phyloP scores from a whole-genome alignment of 2,888 invertebrate species.

The Itoplectis maculator region DNA sequence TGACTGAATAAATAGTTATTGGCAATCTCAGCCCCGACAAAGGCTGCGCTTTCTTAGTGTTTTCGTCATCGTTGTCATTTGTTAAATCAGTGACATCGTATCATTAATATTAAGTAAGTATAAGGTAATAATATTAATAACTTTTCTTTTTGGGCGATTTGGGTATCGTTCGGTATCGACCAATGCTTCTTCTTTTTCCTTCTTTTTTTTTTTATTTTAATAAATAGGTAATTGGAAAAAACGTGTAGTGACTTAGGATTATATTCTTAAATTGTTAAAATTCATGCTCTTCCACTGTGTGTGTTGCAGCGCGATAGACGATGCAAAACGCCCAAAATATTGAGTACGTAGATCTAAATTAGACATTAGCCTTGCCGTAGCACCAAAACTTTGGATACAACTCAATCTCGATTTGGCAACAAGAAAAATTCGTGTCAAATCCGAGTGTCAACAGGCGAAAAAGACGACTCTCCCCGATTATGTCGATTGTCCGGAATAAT shows the following conservation, averaged over 20 bases:
- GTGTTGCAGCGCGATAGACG: slow-evolving; percentile 62
- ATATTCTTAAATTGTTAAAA: slow-evolving; percentile 34
- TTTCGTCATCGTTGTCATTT: slow-evolving; percentile 53
- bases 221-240: slow-evolving; percentile 13
- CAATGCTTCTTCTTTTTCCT: neutral
- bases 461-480: neutral
- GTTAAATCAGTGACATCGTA: slow-evolving; percentile 45
- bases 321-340: slow-evolving; percentile 78
- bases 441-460: neutral
- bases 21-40: slow-evolving; percentile 7
- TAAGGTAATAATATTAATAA: slow-evolving; percentile 56
- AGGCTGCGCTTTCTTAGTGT: slow-evolving; percentile 34
- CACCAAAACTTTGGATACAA: slow-evolving; percentile 74
- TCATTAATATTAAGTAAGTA: slow-evolving; percentile 38
- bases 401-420: neutral
- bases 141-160: slow-evolving; percentile 62
- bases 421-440: neutral
- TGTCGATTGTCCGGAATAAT: too few relatives aligned
- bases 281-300: slow-evolving; percentile 49
- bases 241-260: neutral
- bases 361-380: slow-evolving; percentile 76
- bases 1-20: slow-evolving; percentile 61
- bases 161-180: slow-evolving; percentile 41
- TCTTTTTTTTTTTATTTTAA: too few relatives aligned
- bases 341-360: slow-evolving; percentile 79